phyloP scores from a whole-genome alignment of 92 coral and sea anemone genomes.

The Actinostola sp. region DNA sequence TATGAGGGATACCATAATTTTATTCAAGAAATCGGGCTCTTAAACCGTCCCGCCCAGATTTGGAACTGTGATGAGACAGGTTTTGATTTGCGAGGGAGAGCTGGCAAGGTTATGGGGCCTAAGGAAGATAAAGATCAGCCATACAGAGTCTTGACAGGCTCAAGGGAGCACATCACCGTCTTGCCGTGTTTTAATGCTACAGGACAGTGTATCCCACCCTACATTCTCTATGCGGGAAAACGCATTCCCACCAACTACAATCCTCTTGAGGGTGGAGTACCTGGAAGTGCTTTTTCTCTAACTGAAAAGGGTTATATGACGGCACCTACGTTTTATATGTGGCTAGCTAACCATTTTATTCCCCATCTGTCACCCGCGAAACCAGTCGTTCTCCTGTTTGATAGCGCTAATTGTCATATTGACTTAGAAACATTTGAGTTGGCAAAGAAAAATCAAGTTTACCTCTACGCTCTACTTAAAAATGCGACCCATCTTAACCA shows the following conservation, averaged over 20 bases:
- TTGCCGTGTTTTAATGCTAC: slow-evolving; percentile 48
- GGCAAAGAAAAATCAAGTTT: slow-evolving; percentile 26
- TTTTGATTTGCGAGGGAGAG: slow-evolving; percentile 49
- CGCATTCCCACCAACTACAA: slow-evolving; percentile 46
- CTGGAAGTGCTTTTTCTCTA: slow-evolving; percentile 49
- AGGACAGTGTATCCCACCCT: slow-evolving; percentile 61
- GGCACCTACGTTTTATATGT: no score
- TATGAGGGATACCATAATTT: slow-evolving; percentile 34
- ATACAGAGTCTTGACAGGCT: slow-evolving; percentile 39
- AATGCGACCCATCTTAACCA: no score
- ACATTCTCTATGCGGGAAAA: slow-evolving; percentile 46
- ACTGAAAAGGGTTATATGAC: slow-evolving; percentile 62
- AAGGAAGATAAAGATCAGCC: slow-evolving; percentile 34
- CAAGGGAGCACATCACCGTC: slow-evolving; percentile 55
- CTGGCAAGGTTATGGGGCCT: slow-evolving; percentile 47
- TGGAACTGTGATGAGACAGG: slow-evolving; percentile 61
- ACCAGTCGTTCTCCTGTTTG: slow-evolving; percentile 37
- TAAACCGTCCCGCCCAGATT: slow-evolving; percentile 38
- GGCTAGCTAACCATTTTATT: slow-evolving; percentile 48
- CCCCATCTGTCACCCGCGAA: slow-evolving; percentile 40
- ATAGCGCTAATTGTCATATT: slow-evolving; percentile 34
- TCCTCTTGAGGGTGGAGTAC: slow-evolving; percentile 48
- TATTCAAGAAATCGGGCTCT: slow-evolving; percentile 23
- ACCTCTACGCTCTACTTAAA: no score
- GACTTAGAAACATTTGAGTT: slow-evolving; percentile 37